Evolutionary conservation across 2,113 vertebrate species (phyloP).

Genomic region (Dinomys branickii): DNA sequence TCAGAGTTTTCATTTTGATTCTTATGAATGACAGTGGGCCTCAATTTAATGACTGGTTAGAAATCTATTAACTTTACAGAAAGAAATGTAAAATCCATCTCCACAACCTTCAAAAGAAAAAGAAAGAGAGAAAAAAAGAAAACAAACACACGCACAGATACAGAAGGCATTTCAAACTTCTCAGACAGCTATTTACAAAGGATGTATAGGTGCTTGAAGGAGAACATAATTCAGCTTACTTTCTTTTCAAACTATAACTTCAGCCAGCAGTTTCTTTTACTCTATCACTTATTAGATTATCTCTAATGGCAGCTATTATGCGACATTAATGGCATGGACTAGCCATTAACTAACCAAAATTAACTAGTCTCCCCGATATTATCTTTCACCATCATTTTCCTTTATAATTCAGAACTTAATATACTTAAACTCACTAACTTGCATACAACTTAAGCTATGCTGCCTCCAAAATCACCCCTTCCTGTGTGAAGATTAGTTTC

Average conservation of each 20-base stretch:
- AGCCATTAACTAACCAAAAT: too few species aligned
- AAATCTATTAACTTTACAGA: not conserved
- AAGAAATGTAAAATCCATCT: not conserved
- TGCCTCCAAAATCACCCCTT: not conserved
- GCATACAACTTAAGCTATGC: not conserved
- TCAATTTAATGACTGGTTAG: not conserved
- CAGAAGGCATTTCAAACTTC: not conserved
- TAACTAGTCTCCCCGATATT: not conserved
- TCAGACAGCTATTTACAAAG: not conserved
- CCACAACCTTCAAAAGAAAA: not conserved
- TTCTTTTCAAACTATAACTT: slow-evolving; percentile 27
- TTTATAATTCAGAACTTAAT: slow-evolving; percentile 13
- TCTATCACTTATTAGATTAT: not conserved
- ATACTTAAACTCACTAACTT: slow-evolving; percentile 12
- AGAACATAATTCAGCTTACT: not conserved
- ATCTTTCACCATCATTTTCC: not conserved
- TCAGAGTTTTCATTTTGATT: not conserved
- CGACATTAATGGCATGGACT: not conserved
- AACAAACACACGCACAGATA: not conserved
- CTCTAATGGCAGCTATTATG: not conserved
- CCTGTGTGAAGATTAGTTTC: not conserved
- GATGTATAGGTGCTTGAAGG: not conserved
- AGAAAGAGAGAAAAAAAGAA: not conserved
- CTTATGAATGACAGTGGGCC: not conserved
- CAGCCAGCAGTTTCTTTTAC: not conserved